Evolutionary conservation across 2,888 invertebrate genomes (phyloP), one percentile per base, ranked within the genome.

Genomic region (Malthinus seriepunctatus): DNA sequence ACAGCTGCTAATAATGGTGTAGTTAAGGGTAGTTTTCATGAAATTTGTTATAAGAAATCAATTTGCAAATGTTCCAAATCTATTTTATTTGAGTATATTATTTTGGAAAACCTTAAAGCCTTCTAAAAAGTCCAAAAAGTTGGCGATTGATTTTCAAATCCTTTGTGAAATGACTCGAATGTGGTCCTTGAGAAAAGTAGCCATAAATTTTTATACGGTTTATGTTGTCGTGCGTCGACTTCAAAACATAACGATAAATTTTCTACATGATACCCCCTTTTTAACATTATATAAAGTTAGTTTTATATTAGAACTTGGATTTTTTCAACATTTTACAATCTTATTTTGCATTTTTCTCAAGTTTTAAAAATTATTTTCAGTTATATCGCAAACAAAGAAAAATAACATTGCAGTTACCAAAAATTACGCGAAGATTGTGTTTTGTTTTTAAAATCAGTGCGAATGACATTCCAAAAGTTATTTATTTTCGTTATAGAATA

Each of bases 191-290:
- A 60, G 62, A 69, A 63, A 63, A 65, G 56, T 57, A 61, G 65
- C 63, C 67, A 71, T 72, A 73, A 71, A 72, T 72, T 72, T 71
- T 71, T 72, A 71, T 69, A 66, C 68, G 58, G 69, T 68, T 67
- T 60, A 59, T 59, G 55, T 54, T 63, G 68, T 65, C 71, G 68
- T 70, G 67, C 62, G 63, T 63, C 56, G 69, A 67, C 66, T 72
- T 55, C 66, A 69, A 69, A 70, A 69, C 67, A 67, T 64, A 61
- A 58, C 65, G 56, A 68, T 69, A 68, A 69, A 70, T 71, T 70
- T 67, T 49, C 52, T 51, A 62, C 58, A 64, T 69, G 66, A 66
- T 61, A 53, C 54, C 50, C 14, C 37, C 23, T 44, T 53, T 58
- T 52, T 58, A 58, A 58, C 49, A 52, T 44, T 58, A 53, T 55